Base-by-base conservation (phyloP, 1,140 invertebrate species). In the Lerema accius region DNA sequence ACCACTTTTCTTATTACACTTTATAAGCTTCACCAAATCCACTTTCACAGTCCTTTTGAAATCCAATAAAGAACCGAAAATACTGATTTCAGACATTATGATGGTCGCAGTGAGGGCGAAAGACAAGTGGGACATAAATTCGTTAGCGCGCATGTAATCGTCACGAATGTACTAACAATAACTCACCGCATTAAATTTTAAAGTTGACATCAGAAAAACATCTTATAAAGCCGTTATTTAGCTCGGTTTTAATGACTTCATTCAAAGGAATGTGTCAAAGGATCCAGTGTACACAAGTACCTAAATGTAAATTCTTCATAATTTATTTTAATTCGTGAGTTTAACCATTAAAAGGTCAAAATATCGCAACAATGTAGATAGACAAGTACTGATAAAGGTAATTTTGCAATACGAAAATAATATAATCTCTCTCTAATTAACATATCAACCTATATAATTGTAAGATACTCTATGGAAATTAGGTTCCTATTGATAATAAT, bases 121-220 rank as follows among this genome's bases (percentile, higher is more conserved):
- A 86, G 79, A 82, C 82, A 79, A 80, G 74, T 69, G 71, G 66
- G 58, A 77, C 77, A 87, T 90, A 89, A 89, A 90, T 90, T 87
- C 78, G 84, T 90, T 87, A 81, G 78, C 83, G 80, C 75, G 74
- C 73, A 59, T 86, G 82, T 85, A 89, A 85, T 89, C 87, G 79
- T 88, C 86, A 76, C 60, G 66, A 86, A 84, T 79, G 82, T 75
- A 75, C 80, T 71, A 66, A 66, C 80, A 73, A 86, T 86, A 86
- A 83, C 71, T 88, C 78, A 90, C 77, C 15, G 66, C 71, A 75
- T 76, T 90, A 90, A 86, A 87, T 90, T 87, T 86, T 82, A 87
- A 90, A 90, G 87, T 90, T 90, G 87, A 90, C 85, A 86, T 82
- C 80, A 80, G 85, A 90, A 88, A 88, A 90, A 83, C 79, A 76